A percentile compares a stretch with the other conserved stretches of the same genome.
Conservation (phyloP, 2,888 invertebrate species). For the Hyposoter dolosus region DNA sequence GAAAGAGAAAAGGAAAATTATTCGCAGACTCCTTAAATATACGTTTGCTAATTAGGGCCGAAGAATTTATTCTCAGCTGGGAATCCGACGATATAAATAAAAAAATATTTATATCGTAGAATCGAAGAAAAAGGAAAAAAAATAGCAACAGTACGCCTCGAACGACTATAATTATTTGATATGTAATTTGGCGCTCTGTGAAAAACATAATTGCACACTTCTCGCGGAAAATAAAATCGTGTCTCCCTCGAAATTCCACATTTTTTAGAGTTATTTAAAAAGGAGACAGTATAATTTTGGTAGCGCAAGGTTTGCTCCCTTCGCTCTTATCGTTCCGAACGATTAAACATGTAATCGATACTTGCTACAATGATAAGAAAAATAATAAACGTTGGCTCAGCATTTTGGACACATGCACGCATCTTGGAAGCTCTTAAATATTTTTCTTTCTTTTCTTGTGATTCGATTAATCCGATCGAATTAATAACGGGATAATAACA, state of each 20-base stretch:
- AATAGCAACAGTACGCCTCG: constrained; percentile 66
- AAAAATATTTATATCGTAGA: constrained; percentile 33
- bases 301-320: constrained; percentile 24
- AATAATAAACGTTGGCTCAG: constrained; percentile 76
- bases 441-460: constrained; percentile 65
- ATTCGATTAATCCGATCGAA: constrained; percentile 72
- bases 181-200: constrained; percentile 73
- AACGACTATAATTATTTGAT: constrained; percentile 75
- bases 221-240: neutral
- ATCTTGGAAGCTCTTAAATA: constrained; percentile 80
- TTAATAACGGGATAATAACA: constrained; percentile 75
- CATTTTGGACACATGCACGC: constrained; percentile 75
- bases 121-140: constrained; percentile 51
- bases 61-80: constrained; percentile 42
- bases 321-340: constrained; percentile 14
- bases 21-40: neutral
- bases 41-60: neutral
- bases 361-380: constrained; percentile 14
- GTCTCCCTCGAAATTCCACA: neutral
- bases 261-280: neutral
- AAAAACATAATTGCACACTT: constrained; percentile 36
- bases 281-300: constrained; percentile 40
- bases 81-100: constrained; percentile 46
- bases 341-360: neutral
- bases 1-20: neutral